Conservation (phyloP, 2,113 vertebrate species). For the Rostratula benghalensis region DNA sequence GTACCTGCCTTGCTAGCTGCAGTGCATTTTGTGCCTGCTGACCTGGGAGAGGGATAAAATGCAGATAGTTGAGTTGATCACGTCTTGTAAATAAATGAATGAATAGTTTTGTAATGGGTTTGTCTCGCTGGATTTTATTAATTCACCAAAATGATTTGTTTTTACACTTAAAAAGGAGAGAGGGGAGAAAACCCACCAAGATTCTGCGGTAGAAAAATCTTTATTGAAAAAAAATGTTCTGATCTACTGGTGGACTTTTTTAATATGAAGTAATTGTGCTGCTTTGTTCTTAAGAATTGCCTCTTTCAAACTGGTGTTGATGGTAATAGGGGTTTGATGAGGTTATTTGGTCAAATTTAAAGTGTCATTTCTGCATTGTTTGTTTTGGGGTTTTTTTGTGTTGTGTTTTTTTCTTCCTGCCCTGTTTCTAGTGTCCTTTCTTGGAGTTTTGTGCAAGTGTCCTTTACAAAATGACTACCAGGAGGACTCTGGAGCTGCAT, state of each 20-base stretch:
- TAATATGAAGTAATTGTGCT: neutral
- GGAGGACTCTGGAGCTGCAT: constrained; percentile 87
- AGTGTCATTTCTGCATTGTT: neutral
- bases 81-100: neutral
- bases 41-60: neutral
- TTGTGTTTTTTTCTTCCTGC: neutral
- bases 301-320: neutral
- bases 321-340: neutral
- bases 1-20: neutral
- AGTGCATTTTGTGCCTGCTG: neutral
- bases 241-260: neutral
- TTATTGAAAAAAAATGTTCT: neutral
- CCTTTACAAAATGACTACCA: constrained; percentile 87
- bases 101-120: neutral
- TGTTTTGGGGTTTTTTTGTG: neutral
- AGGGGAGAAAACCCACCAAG: accelerated
- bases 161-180: neutral
- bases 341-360: neutral
- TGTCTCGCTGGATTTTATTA: neutral
- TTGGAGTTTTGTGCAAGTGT: constrained; percentile 92
- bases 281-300: neutral
- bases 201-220: neutral
- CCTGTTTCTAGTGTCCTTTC: constrained; percentile 88
- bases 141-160: neutral
- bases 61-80: neutral